These are phyloP conservation scores for Pristionchus japonicus DNA, from an alignment of 2,888 invertebrate species.

Conservation along the genomic window DNA sequence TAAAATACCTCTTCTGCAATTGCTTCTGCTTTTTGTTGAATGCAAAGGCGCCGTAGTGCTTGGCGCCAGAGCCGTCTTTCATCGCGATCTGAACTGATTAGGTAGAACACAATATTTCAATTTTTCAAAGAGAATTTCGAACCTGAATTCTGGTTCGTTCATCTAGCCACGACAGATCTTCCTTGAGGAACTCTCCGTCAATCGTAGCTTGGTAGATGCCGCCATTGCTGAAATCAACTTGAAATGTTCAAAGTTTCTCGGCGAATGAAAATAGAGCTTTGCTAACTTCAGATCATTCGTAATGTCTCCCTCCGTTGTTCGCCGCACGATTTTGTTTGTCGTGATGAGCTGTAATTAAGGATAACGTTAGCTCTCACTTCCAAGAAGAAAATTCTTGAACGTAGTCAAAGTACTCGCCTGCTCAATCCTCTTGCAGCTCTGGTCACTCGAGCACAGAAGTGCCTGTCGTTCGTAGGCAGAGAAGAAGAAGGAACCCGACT, in stretches of 20 bases:
- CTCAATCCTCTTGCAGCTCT: neutral
- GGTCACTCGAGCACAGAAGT: slow-evolving; percentile 10
- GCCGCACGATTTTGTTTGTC: neutral
- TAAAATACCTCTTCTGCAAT: slow-evolving; percentile 5
- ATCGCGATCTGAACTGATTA: slow-evolving; percentile 42
- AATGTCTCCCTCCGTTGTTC: neutral
- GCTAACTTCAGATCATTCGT: slow-evolving; percentile 26
- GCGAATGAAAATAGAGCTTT: neutral
- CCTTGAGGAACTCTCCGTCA: slow-evolving; percentile 34
- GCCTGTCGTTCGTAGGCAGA: slow-evolving; percentile 23
- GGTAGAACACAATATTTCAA: too few relatives aligned
- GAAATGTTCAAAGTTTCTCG: neutral
- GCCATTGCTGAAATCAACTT: neutral
- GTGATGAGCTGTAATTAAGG: neutral
- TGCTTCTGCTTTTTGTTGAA: neutral
- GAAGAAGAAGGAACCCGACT: slow-evolving; percentile 32
- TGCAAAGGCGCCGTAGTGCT: slow-evolving; percentile 38
- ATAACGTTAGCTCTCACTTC: neutral
- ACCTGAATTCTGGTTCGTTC: neutral
- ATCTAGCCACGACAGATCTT: slow-evolving; percentile 12
- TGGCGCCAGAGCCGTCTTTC: slow-evolving; percentile 5
- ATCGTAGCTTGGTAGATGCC: slow-evolving; percentile 46
- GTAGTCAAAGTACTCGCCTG: too few relatives aligned
- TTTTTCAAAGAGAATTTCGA: too few relatives aligned
- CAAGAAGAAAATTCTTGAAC: too few relatives aligned